A percentile compares a stretch with the other conserved stretches of the same genome.
Conservation (phyloP, 2,888 invertebrate species). For the Uropetala carovei region DNA sequence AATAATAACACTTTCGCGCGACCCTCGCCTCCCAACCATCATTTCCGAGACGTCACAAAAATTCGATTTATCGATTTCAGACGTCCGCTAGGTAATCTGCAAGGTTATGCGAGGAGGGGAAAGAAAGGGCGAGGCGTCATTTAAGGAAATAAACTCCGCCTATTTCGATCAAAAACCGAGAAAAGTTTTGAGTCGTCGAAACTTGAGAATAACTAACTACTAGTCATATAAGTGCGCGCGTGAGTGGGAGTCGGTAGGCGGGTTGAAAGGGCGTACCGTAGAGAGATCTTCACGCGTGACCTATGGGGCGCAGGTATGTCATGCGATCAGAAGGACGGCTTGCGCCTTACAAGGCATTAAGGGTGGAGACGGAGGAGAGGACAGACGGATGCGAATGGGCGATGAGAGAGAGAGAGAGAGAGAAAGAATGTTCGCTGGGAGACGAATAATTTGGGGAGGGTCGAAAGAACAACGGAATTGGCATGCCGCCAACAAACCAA, state of each 20-base stretch:
- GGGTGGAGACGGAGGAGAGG: conserved; percentile 42
- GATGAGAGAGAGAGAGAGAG: conserved; percentile 26
- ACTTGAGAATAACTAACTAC: no score
- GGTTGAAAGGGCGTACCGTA: conserved; percentile 33
- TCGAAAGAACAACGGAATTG: background rate
- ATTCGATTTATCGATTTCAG: no score
- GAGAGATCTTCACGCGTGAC: conserved; percentile 41
- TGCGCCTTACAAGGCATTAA: conserved; percentile 7
- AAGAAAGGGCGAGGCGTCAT: no score
- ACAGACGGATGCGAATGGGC: conserved; percentile 13
- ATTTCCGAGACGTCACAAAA: no score
- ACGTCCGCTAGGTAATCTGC: no score
- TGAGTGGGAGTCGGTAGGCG: background rate
- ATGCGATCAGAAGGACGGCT: conserved; percentile 36
- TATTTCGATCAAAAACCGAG: no score
- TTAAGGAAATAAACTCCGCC: no score
- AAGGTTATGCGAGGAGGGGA: no score
- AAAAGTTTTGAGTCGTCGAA: no score
- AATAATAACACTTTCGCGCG: no score
- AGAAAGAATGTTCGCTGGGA: background rate
- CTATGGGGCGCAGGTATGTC: conserved; percentile 34
- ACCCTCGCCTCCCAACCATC: no score
- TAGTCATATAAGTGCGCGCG: no score
- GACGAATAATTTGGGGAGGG: background rate
- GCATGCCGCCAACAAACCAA: background rate